phyloP scores from a whole-genome alignment of 1,140 invertebrate species.

The Trachymyrmex septentrionalis region DNA sequence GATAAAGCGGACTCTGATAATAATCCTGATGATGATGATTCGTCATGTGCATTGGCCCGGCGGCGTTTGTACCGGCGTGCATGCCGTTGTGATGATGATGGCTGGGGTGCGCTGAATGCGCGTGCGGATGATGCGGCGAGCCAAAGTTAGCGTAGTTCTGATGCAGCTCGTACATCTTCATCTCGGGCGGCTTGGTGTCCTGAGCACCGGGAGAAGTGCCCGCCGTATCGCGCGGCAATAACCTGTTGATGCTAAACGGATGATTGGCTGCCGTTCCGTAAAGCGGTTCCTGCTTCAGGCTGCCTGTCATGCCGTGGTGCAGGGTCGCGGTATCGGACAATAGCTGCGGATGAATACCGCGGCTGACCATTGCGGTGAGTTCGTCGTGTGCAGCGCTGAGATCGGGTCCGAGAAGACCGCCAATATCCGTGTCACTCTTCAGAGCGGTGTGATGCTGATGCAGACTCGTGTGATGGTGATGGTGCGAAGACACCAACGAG shows the following conservation, averaged over 20 bases:
- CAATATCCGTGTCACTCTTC: constrained; percentile 84
- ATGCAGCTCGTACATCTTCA: constrained; percentile 93
- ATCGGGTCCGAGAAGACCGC: constrained; percentile 85
- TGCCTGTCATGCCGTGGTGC: constrained; percentile 88
- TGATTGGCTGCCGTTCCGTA: constrained; percentile 92
- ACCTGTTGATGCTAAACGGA: constrained; percentile 97
- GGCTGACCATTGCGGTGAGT: constrained; percentile 89
- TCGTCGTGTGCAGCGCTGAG: constrained; percentile 88
- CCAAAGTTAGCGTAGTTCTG: constrained; percentile 83
- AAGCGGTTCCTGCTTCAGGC: constrained; percentile 92
- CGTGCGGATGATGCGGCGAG: constrained; percentile 82
- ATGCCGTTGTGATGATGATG: constrained; percentile 84
- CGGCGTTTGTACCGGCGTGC: constrained; percentile 89
- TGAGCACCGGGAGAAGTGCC: constrained; percentile 86
- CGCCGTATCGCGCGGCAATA: constrained; percentile 94
- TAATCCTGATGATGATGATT: constrained; percentile 91
- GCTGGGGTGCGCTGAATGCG: constrained; percentile 77
- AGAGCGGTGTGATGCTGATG: constrained; percentile 84
- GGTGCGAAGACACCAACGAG: constrained; percentile 80
- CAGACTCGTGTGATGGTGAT: constrained; percentile 83
- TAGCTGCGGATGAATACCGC: constrained; percentile 88
- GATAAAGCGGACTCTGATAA: constrained; percentile 93
- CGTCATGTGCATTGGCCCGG: constrained; percentile 88
- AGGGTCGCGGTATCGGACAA: constrained; percentile 88
- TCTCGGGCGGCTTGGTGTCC: constrained; percentile 88